These are phyloP conservation scores for Puma concolor DNA, from an alignment of 2,113 vertebrate genomes.

Conservation along the genomic window DNA sequence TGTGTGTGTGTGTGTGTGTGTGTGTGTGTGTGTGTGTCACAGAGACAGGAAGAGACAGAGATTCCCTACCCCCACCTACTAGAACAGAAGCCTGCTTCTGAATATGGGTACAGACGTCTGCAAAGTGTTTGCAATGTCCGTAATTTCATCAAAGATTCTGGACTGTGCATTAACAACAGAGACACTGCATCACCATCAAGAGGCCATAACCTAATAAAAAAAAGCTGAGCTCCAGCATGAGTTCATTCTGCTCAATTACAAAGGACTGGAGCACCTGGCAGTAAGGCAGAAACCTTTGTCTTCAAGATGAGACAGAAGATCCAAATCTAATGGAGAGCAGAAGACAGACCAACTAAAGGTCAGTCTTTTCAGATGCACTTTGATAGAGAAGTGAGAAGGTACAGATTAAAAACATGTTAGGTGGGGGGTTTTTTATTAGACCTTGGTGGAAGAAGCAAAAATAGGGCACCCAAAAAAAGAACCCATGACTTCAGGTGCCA, in stretches of 20 bases:
- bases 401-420: background rate
- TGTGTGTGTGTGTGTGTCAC: background rate
- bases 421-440: background rate
- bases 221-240: background rate
- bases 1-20: background rate
- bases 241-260: background rate
- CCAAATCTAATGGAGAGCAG: background rate
- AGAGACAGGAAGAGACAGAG: background rate
- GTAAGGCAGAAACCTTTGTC: background rate
- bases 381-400: background rate
- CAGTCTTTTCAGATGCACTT: background rate
- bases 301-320: background rate
- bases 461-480: background rate
- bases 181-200: background rate
- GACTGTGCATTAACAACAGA: background rate
- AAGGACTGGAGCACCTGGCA: background rate
- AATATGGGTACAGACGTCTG: background rate
- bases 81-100: background rate
- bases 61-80: background rate
- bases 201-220: background rate
- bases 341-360: accelerated
- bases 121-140: accelerated
- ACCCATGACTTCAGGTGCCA: background rate
- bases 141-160: background rate
- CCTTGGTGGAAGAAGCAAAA: background rate